Conservation (phyloP, 2,797 vertebrate species). For the Syngnathus rostellatus region DNA sequence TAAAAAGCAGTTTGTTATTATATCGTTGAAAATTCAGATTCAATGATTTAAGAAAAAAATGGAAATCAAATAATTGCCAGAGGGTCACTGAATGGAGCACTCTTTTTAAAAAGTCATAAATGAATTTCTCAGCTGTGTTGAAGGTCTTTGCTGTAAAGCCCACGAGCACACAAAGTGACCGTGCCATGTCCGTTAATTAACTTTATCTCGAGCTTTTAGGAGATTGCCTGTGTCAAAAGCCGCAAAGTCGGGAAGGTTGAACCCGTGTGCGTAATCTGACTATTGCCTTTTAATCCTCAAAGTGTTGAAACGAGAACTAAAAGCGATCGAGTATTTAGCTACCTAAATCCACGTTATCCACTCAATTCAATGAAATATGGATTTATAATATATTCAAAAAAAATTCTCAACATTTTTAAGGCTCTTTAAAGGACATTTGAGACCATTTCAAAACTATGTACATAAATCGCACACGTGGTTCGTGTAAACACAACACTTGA, state of each 20-base stretch:
- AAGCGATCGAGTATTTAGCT: background rate
- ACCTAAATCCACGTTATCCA: background rate
- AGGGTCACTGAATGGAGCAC: background rate
- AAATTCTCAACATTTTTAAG: too few relatives aligned
- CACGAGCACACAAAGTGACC: slow-evolving; percentile 8
- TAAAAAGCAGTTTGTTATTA: background rate
- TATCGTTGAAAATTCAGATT: too few relatives aligned
- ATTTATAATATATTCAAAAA: too few relatives aligned
- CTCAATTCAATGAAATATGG: background rate
- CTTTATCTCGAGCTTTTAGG: slow-evolving; percentile 53
- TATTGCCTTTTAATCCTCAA: slow-evolving; percentile 24
- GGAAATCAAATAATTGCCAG: background rate
- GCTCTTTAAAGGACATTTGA: too few relatives aligned
- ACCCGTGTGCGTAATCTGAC: slow-evolving; percentile 21
- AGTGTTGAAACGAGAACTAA: background rate
- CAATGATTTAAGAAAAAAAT: too few relatives aligned
- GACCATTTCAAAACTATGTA: too few relatives aligned
- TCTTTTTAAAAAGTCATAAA: slow-evolving; percentile 15
- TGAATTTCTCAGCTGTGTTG: slow-evolving; percentile 20
- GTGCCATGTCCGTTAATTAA: slow-evolving; percentile 36
- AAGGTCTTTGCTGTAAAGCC: slow-evolving; percentile 31
- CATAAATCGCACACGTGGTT: too few relatives aligned
- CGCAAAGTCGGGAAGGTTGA: slow-evolving; percentile 25
- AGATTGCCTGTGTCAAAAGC: slow-evolving; percentile 47
- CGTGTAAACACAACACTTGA: too few relatives aligned